These are phyloP conservation scores for Hippocampus comes DNA, from an alignment of 2,113 vertebrate genomes.

Conservation along the genomic window DNA sequence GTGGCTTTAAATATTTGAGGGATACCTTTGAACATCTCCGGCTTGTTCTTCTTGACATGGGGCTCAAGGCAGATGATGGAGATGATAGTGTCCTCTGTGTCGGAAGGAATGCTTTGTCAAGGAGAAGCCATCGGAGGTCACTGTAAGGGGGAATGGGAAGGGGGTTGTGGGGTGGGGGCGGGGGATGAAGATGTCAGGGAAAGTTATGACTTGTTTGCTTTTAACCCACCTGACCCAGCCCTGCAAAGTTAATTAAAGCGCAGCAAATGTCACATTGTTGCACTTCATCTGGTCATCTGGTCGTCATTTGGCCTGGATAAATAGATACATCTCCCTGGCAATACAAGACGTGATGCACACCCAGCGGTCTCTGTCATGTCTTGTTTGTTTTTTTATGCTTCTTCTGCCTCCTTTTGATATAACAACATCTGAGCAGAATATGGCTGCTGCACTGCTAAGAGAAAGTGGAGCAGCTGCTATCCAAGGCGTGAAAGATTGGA, in stretches of 20 bases:
- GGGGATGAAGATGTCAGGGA: slow-evolving; percentile 77
- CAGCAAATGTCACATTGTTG: slow-evolving; percentile 84
- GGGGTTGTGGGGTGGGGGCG: neutral
- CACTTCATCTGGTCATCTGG: slow-evolving; percentile 82
- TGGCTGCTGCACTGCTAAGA: neutral
- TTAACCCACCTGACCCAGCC: slow-evolving; percentile 85
- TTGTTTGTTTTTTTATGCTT: neutral
- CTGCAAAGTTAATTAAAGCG: slow-evolving; percentile 87
- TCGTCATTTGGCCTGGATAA: slow-evolving; percentile 73
- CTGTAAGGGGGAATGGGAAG: slow-evolving; percentile 62
- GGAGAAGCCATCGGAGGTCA: slow-evolving; percentile 84
- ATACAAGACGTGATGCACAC: slow-evolving; percentile 20
- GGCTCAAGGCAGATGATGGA: neutral
- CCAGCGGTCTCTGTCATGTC: neutral
- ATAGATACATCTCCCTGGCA: slow-evolving; percentile 75
- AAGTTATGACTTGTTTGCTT: slow-evolving; percentile 89
- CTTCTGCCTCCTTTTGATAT: neutral
- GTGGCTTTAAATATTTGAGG: neutral
- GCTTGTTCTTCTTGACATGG: neutral
- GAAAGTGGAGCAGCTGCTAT: neutral
- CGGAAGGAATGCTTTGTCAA: slow-evolving; percentile 87
- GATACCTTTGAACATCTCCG: neutral
- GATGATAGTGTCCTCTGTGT: slow-evolving; percentile 71
- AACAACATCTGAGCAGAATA: neutral
- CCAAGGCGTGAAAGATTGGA: neutral